phyloP scores from a whole-genome alignment of 2,113 vertebrate species.

The Nothocercus nigrocapillus region DNA sequence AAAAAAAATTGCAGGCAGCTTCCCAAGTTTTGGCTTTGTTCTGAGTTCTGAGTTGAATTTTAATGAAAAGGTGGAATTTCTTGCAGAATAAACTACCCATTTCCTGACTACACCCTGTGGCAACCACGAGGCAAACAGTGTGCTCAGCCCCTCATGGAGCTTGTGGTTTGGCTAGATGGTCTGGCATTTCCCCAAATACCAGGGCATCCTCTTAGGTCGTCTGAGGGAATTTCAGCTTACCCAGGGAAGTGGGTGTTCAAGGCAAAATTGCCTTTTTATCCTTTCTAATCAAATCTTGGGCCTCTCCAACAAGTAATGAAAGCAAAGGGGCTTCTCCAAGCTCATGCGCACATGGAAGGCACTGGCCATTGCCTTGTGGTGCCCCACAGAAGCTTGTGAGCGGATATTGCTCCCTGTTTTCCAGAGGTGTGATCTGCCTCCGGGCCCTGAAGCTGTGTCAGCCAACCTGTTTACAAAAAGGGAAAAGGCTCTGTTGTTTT shows the following conservation, averaged over 20 bases:
- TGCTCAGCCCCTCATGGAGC: no score
- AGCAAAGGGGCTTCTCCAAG: neutral
- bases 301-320: neutral
- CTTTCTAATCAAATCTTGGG: neutral
- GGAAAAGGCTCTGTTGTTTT: neutral
- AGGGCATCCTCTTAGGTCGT: accelerated
- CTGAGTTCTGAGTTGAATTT: neutral
- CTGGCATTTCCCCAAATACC: neutral
- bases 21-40: neutral
- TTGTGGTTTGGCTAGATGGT: accelerated
- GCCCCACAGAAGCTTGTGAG: no score
- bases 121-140: accelerated
- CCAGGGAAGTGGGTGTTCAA: neutral
- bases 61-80: neutral
- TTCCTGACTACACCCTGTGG: neutral
- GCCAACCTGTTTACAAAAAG: neutral
- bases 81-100: neutral
- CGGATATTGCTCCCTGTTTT: no score
- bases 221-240: neutral
- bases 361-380: no score
- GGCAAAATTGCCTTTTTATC: neutral
- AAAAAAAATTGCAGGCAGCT: neutral
- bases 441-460: neutral
- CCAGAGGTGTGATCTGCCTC: no score
- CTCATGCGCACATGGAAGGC: neutral